Conservation (phyloP, 2,797 vertebrate genomes). For the Glyptemys insculpta region DNA sequence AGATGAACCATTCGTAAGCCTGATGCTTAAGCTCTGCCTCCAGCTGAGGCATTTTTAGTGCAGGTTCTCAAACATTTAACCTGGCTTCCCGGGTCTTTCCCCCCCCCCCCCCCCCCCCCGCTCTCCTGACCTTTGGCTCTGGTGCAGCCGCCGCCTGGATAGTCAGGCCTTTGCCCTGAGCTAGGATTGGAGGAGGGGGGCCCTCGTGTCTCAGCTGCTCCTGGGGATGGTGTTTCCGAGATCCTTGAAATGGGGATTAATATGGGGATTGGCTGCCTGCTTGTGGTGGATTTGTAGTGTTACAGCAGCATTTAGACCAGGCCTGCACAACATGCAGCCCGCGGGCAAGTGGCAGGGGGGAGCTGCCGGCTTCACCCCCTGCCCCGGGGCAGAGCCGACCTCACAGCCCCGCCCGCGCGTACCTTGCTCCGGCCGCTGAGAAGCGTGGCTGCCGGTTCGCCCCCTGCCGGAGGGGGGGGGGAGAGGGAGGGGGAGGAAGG, state of each 20-base stretch:
- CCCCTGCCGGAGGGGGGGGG: too few relatives aligned
- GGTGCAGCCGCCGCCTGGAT: neutral
- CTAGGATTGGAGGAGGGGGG: neutral
- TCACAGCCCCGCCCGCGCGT: too few relatives aligned
- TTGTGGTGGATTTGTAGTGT: too few relatives aligned
- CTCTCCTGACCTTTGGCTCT: neutral
- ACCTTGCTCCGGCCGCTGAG: too few relatives aligned
- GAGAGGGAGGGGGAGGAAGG: too few relatives aligned
- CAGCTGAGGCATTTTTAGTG: neutral
- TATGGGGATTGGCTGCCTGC: neutral
- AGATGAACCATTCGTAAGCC: neutral
- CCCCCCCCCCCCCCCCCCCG: neutral
- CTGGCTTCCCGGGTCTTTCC: neutral
- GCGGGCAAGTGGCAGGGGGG: too few relatives aligned
- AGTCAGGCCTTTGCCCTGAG: neutral
- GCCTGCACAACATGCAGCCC: too few relatives aligned
- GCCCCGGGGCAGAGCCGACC: too few relatives aligned
- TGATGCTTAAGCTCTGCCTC: neutral
- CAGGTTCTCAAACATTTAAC: neutral
- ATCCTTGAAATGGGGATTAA: neutral
- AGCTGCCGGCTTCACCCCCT: too few relatives aligned
- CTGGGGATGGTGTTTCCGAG: neutral
- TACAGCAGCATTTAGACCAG: too few relatives aligned
- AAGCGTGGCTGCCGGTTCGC: too few relatives aligned
- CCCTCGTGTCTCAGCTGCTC: neutral